Evolutionary conservation across 2,888 invertebrate species (phyloP).

Genomic region (Torymus aiolomorphi): DNA sequence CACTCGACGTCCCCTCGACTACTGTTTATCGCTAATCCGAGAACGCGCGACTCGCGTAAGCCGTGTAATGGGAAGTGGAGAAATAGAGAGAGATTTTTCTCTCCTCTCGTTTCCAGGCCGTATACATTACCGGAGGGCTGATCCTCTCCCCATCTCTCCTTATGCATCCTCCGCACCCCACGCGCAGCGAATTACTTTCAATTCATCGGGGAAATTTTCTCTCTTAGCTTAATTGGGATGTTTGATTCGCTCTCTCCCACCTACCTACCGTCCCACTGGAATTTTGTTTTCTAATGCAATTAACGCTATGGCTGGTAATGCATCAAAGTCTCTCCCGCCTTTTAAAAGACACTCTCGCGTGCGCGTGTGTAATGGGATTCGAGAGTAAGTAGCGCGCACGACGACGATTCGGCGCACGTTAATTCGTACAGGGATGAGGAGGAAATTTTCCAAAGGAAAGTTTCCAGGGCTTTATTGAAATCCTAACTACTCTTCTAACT

Average conservation of each 20-base stretch:
- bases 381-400: too few relatives aligned
- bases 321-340: constrained; percentile 12
- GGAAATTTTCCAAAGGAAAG: too few relatives aligned
- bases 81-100: not conserved
- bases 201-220: constrained; percentile 33
- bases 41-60: constrained; percentile 29
- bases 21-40: constrained; percentile 47
- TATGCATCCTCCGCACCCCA: constrained; percentile 9
- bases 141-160: constrained; percentile 1
- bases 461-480: too few relatives aligned
- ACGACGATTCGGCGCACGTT: too few relatives aligned
- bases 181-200: constrained; percentile 30
- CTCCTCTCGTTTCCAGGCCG: not conserved
- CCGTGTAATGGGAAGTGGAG: constrained; percentile 20
- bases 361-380: too few relatives aligned
- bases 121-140: constrained; percentile 11
- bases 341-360: not conserved
- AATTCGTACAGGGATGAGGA: too few relatives aligned
- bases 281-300: constrained; percentile 45
- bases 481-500: too few relatives aligned
- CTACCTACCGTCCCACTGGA: not conserved
- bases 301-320: constrained; percentile 20
- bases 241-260: constrained; percentile 22
- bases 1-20: too few relatives aligned
- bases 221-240: constrained; percentile 34